These are phyloP conservation scores for Corythornis vintsioides DNA, from an alignment of 2,113 vertebrate species.

Conservation along the genomic window DNA sequence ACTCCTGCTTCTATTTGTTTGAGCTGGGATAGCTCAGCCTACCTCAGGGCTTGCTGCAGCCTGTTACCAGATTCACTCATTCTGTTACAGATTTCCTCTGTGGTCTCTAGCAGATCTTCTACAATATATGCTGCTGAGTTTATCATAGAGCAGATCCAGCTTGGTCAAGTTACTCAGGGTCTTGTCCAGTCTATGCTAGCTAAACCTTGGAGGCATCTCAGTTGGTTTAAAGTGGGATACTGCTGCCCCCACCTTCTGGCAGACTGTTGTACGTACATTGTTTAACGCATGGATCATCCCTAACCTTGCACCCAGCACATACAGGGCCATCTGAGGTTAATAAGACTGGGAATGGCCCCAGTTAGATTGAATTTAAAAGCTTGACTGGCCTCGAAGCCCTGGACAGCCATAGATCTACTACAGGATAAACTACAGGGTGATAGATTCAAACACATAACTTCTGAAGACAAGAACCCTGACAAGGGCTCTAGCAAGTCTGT, in stretches of 20 bases:
- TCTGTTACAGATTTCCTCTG: background rate
- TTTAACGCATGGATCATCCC: background rate
- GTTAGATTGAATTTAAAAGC: background rate
- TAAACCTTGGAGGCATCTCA: background rate
- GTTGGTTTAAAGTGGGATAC: background rate
- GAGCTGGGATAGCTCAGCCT: background rate
- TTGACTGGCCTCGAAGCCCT: background rate
- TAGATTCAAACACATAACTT: background rate
- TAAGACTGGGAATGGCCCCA: background rate
- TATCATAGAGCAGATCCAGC: background rate
- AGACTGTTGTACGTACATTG: background rate
- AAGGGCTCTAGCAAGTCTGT: background rate
- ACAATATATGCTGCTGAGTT: background rate
- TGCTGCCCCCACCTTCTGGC: background rate
- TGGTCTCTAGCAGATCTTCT: background rate
- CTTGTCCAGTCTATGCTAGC: background rate
- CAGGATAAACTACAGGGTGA: background rate
- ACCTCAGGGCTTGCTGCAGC: background rate
- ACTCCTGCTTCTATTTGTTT: background rate
- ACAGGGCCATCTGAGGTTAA: rapidly evolving
- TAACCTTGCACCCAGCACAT: background rate
- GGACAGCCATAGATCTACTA: background rate
- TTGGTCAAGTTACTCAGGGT: background rate
- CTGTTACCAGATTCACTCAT: background rate
- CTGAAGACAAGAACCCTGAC: background rate